These are phyloP conservation scores for Drosophila flavopinicola DNA, from an alignment of 2,888 invertebrate species.

Conservation along the genomic window DNA sequence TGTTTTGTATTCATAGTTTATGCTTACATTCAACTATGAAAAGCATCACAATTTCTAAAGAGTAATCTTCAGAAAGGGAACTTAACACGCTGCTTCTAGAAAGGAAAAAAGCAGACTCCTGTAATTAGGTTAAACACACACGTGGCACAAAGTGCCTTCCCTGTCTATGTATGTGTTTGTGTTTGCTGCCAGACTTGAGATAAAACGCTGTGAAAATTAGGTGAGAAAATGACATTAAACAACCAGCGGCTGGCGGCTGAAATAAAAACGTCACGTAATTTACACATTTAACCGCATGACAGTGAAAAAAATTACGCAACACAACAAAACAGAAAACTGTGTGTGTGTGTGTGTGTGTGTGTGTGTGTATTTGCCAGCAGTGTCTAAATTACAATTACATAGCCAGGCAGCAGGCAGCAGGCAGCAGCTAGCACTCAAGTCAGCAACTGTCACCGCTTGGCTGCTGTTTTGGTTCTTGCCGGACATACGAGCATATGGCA, in stretches of 20 bases:
- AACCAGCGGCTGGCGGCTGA: slow-evolving; percentile 53
- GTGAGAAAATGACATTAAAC: slow-evolving; percentile 72
- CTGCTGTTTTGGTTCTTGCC: slow-evolving; percentile 41
- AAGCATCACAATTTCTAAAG: background rate
- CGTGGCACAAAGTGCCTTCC: slow-evolving; percentile 44
- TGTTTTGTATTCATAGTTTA: background rate
- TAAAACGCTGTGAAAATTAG: slow-evolving; percentile 65
- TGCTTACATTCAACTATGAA: background rate
- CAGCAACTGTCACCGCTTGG: slow-evolving; percentile 47
- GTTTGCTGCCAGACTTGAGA: slow-evolving; percentile 43
- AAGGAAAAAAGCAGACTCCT: slow-evolving; percentile 28
- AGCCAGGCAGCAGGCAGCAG: slow-evolving; percentile 16
- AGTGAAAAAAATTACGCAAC: slow-evolving; percentile 54
- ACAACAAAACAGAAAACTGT: slow-evolving; percentile 14
- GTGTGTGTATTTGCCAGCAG: slow-evolving; percentile 3
- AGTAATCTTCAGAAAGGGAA: slow-evolving; percentile 2
- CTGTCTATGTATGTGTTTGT: slow-evolving; percentile 9
- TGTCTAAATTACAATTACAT: slow-evolving; percentile 73
- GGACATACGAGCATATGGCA: slow-evolving; percentile 70
- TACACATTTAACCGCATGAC: slow-evolving; percentile 76
- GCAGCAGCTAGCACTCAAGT: slow-evolving; percentile 44
- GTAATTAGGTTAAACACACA: slow-evolving; percentile 76
- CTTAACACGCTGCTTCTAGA: slow-evolving; percentile 3
- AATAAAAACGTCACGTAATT: slow-evolving; percentile 74
- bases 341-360: background rate